Base-by-base conservation (phyloP, 2,888 invertebrate genomes). In the Caenorhabditis sp. region DNA sequence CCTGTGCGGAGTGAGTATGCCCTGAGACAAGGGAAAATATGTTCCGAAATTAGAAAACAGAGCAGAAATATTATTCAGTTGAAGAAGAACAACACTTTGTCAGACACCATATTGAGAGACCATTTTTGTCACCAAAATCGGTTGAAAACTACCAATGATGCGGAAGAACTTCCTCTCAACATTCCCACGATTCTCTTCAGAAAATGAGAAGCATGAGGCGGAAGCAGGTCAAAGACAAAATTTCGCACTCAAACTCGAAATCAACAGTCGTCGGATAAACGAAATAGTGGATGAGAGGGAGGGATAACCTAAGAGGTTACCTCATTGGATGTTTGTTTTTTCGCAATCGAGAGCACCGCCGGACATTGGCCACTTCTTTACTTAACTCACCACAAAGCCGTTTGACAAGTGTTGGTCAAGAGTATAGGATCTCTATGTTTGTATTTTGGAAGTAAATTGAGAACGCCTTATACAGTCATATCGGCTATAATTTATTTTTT, bases 331-430 rank as follows among this genome's bases (percentile, higher is more conserved):
- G 49, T 66, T 68, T 66, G 76, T 68, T 76, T 76, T 66, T 76
- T 76, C 68, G 76, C 35, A 8, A 6, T 7, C 38, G 10, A 19
- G 8, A 61, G 26, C 28, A 64, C 74, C 51, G 35, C 54, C 31
- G 59, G 49, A 44, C 66, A 58, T 56, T 66, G 75, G 35, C 58
- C 68, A 76, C 68, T 76, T 76, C 75, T 76, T 76, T 68, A 76
- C 75, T 49, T 76, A 75, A 63, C 54, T 64, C 51, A 24, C 74
- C 61, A 28, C 58, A 47, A 44, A 47, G 28, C 28, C 14, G 63
- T 56, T 76, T 76, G 76, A 76, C 76, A 76, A 76, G 76, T 76
- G 75, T 64, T 75, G 66, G 66, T 76, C 58, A 59, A 49, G 63
- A 41, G 26, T 14, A 64, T 5, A 64, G 14, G 16, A 44, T 1